Evolutionary conservation across 2,888 invertebrate species (phyloP).

Genomic region (Melieria omissa): DNA sequence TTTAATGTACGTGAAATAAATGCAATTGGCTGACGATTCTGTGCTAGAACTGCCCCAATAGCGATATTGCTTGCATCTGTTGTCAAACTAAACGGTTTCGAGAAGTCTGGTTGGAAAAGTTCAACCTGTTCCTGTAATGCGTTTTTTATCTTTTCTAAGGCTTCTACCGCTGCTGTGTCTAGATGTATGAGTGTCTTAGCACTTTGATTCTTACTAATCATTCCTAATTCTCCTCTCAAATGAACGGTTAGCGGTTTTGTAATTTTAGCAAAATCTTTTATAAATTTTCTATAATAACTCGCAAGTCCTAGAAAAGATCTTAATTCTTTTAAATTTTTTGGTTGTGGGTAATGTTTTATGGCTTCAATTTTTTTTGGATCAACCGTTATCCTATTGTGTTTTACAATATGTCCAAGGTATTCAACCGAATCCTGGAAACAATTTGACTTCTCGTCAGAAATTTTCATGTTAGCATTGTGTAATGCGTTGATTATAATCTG

Average conservation of each 20-base stretch:
- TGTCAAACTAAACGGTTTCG: constrained; percentile 1
- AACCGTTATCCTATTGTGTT: constrained; percentile 9
- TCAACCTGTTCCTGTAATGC: no score
- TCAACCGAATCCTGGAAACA: constrained; percentile 11
- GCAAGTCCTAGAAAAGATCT: constrained; percentile 6
- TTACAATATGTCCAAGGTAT: constrained; percentile 10
- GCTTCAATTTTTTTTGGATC: constrained; percentile 11
- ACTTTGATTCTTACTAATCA: no score
- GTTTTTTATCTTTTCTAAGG: no score
- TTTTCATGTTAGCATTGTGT: constrained; percentile 3
- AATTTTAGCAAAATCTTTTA: background rate
- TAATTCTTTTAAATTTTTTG: constrained; percentile 7
- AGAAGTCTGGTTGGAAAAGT: no score
- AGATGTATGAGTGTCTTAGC: no score
- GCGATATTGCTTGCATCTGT: background rate
- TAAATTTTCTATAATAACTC: constrained; percentile 3
- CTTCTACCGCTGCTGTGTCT: background rate
- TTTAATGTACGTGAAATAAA: constrained; percentile 6
- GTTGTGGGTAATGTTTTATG: background rate
- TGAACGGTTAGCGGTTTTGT: background rate
- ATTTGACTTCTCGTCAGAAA: constrained; percentile 12
- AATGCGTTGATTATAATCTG: constrained; percentile 12
- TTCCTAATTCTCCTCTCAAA: no score
- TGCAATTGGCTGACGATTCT: constrained; percentile 7
- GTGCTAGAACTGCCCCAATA: background rate